Percentiles rank a stretch among this genome's conserved stretches.
These are phyloP conservation scores for Nasonia giraulti DNA, from an alignment of 1,140 invertebrate genomes.

Conservation along the genomic window DNA sequence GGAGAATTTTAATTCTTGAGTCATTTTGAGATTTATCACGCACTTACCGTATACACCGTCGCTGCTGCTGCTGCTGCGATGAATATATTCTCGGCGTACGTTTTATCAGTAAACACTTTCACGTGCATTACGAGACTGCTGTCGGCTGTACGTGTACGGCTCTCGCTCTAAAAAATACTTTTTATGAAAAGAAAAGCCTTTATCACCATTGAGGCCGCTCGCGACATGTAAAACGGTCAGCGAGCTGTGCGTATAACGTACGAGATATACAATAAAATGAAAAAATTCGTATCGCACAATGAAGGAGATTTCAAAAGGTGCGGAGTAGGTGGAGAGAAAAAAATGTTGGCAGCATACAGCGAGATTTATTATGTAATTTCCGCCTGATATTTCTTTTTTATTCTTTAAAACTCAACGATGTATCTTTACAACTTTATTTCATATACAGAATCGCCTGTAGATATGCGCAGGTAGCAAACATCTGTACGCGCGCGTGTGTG, in stretches of 20 bases:
- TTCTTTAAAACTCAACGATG: conserved; percentile 58
- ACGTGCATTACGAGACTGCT: too few species aligned
- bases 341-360: conserved; percentile 15
- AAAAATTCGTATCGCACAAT: conserved; percentile 8
- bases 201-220: too few species aligned
- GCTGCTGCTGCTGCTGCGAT: too few species aligned
- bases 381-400: conserved; percentile 52
- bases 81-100: too few species aligned
- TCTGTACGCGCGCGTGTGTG: background rate
- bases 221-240: too few species aligned
- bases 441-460: conserved; percentile 30
- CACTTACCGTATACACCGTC: too few species aligned
- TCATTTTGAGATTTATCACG: too few species aligned
- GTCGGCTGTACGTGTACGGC: too few species aligned
- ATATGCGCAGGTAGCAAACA: conserved; percentile 35
- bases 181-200: background rate
- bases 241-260: too few species aligned
- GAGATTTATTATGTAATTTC: conserved; percentile 35
- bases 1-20: too few species aligned
- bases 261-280: background rate
- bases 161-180: background rate
- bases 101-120: too few species aligned
- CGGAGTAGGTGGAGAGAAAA: background rate
- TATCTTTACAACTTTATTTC: conserved; percentile 48
- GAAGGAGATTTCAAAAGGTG: conserved; percentile 3